Conservation (phyloP, 2,797 vertebrate species). For the Phalanger gymnotis region DNA sequence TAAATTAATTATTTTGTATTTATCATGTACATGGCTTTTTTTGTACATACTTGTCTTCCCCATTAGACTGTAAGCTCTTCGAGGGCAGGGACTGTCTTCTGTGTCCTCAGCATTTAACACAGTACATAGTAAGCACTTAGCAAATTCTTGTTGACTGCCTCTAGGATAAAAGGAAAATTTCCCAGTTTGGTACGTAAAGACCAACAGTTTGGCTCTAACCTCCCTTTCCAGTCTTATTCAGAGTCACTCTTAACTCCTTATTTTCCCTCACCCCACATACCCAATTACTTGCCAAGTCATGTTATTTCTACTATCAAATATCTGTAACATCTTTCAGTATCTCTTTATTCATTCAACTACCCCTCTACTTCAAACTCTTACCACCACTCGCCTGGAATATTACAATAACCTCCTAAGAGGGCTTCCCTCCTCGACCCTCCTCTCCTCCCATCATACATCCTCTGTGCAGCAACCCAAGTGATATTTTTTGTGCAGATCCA, state of each 20-base stretch:
- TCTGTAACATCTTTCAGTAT: neutral
- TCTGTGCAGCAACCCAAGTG: neutral
- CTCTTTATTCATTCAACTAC: neutral
- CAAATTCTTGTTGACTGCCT: neutral
- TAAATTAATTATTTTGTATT: neutral
- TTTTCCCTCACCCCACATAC: neutral
- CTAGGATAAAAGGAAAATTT: neutral
- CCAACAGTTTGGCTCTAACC: neutral
- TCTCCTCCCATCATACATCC: neutral
- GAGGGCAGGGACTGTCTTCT: neutral
- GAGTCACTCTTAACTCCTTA: neutral
- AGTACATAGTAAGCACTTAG: neutral
- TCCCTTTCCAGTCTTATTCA: neutral
- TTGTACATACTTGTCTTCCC: neutral
- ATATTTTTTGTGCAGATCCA: neutral
- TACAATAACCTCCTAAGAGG: neutral
- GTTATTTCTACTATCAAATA: neutral
- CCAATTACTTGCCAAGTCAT: neutral
- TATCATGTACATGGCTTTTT: neutral
- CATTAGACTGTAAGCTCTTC: neutral
- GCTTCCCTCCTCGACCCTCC: neutral
- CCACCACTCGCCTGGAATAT: neutral
- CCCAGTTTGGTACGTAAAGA: neutral
- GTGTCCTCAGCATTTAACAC: neutral
- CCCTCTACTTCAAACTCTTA: neutral